Evolutionary conservation across 2,888 invertebrate genomes (phyloP), one percentile per base, ranked within the genome.

Genomic region (Timema cristinae): DNA sequence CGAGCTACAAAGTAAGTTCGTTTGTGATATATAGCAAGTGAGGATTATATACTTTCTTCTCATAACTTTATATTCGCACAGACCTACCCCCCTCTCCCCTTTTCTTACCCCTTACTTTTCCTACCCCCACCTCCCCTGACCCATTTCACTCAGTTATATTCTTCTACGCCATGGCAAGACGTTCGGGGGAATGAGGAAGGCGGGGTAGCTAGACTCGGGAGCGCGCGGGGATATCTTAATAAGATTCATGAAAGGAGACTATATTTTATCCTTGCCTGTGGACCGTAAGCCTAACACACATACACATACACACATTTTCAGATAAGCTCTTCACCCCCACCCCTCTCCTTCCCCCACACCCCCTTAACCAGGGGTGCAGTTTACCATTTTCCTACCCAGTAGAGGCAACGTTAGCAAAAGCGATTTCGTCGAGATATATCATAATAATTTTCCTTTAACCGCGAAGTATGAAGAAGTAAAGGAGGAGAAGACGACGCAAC

Each of bases 181-280:
- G 48, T 32, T 66, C 61, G 66, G 32, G n/a, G n/a, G n/a, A n/a
- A n/a, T n/a, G n/a, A 49, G n/a, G 66, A 32, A 63, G 63, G 16
- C 48, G 32, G 8, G 63, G 47, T 11, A 63, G 63, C 10, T 47
- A 32, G 47, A 32, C 63, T 48, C 69, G 49, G 69, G 15, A 16
- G 54, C 52, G 67, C 72, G 73, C 71, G 70, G 75, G 88, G 88
- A 89, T 89, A 89, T 89, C 89, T 89, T 90, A 90, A 90, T 90
- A 90, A 90, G 90, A 90, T 90, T 90, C 90, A 90, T 90, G 90
- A 90, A 90, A 89, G 90, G 88, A 87, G 87, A 88, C 89, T 89
- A 90, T 90, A 90, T 90, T 90, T 90, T 90, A 90, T 89, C 78
- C 77, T 73, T 68, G 70, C 73, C 73, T 61, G 59, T 47, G 69